Evolutionary conservation across 2,797 vertebrate species (phyloP).

Genomic region (Tragopan temminckii): DNA sequence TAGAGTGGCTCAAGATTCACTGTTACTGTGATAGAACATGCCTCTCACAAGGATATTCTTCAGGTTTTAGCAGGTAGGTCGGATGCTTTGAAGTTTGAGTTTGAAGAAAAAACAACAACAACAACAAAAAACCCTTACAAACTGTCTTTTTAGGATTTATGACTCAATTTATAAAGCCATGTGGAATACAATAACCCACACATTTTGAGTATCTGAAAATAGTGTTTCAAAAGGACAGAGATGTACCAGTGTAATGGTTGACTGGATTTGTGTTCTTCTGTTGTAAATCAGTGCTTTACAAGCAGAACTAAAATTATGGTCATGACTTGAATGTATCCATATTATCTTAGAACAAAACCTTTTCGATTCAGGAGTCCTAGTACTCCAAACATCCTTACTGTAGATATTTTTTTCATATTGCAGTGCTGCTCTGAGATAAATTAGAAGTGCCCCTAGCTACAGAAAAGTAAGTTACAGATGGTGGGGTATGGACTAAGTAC

Average conservation of each 20-base stretch:
- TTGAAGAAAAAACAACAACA: not conserved
- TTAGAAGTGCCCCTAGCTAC: not conserved
- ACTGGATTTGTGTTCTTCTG: not conserved
- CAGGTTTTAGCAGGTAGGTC: not conserved
- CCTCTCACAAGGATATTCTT: not conserved
- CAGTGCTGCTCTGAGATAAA: not conserved
- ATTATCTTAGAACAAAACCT: not conserved
- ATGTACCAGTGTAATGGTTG: not conserved
- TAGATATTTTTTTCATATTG: not conserved
- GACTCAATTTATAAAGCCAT: conserved; percentile 1
- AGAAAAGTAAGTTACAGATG: not conserved
- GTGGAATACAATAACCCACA: not conserved
- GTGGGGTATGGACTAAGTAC: not conserved
- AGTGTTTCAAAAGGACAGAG: not conserved
- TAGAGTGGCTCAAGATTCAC: not conserved
- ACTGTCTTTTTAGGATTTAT: not conserved
- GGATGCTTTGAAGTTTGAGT: not conserved
- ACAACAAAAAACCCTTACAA: not conserved
- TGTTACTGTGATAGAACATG: not conserved
- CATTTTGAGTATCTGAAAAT: not conserved
- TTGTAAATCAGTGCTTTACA: not conserved
- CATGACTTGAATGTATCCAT: not conserved
- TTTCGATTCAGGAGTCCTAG: not conserved
- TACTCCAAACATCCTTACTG: not conserved
- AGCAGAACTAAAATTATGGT: not conserved